These are phyloP conservation scores for Hyppa rectilinea DNA, from an alignment of 2,888 invertebrate genomes.

Conservation along the genomic window DNA sequence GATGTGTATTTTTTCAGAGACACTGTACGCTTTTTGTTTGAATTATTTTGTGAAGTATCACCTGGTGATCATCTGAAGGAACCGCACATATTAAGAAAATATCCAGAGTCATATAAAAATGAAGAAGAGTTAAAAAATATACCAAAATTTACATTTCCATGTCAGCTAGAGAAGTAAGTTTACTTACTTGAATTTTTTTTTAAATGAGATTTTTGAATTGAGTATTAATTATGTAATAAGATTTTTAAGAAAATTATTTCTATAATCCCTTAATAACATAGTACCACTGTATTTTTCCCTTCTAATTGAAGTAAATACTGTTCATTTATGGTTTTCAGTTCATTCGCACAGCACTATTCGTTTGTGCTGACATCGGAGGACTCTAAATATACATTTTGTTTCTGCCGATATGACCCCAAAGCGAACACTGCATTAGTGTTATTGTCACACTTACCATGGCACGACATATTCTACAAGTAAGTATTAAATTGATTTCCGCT, in stretches of 20 bases:
- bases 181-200: not conserved
- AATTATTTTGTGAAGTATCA: constrained; percentile 96
- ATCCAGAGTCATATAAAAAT: constrained; percentile 95
- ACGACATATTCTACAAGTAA: constrained; percentile 98
- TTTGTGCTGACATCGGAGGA: constrained; percentile 98
- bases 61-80: constrained; percentile 90
- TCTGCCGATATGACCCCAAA: constrained; percentile 98
- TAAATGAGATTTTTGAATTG: not conserved
- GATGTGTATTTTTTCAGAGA: constrained; percentile 90
- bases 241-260: not conserved
- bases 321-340: constrained; percentile 89
- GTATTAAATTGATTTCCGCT: constrained; percentile 71
- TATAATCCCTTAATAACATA: not conserved
- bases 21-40: constrained; percentile 94
- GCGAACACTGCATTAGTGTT: constrained; percentile 96
- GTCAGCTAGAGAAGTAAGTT: constrained; percentile 86
- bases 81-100: constrained; percentile 95
- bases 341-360: constrained; percentile 97
- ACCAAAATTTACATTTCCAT: constrained; percentile 97
- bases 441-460: constrained; percentile 98
- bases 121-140: constrained; percentile 96
- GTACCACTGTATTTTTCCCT: not conserved
- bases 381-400: constrained; percentile 99
- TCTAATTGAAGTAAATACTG: not conserved
- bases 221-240: too few relatives aligned